These are phyloP conservation scores for Columbina picui DNA, from an alignment of 2,113 vertebrate species.

Conservation along the genomic window DNA sequence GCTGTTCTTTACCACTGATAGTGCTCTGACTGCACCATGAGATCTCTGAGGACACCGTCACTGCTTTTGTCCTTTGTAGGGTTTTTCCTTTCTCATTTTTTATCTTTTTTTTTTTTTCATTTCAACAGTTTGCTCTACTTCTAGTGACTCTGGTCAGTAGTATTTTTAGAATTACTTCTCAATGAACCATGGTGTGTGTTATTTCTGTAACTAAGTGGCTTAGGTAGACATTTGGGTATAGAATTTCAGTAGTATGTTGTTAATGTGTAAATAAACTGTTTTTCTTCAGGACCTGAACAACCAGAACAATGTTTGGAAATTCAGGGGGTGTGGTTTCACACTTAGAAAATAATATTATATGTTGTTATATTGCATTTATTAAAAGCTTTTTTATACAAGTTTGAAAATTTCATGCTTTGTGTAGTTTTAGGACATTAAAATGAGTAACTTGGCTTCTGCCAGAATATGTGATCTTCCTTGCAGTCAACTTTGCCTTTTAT, in stretches of 20 bases:
- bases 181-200: accelerated
- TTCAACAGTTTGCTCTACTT: not conserved
- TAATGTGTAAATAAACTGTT: not conserved
- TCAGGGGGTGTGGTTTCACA: not conserved
- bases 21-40: too few relatives aligned
- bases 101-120: not conserved
- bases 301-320: not conserved
- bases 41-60: not conserved
- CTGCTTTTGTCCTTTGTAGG: not conserved
- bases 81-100: not conserved
- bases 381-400: not conserved
- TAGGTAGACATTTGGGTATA: not conserved
- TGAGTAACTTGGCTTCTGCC: not conserved
- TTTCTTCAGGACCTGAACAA: not conserved
- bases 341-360: not conserved
- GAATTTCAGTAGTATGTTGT: not conserved
- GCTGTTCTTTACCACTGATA: not conserved
- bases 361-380: not conserved
- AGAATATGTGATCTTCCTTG: not conserved
- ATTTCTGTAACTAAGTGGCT: not conserved
- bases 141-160: not conserved
- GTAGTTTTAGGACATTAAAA: not conserved
- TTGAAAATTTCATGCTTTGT: not conserved
- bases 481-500: not conserved
- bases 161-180: not conserved